A percentile compares a stretch with the other conserved stretches of the same genome.
Evolutionary conservation across 2,113 vertebrate genomes (phyloP).

Genomic region (Theristicus caerulescens): DNA sequence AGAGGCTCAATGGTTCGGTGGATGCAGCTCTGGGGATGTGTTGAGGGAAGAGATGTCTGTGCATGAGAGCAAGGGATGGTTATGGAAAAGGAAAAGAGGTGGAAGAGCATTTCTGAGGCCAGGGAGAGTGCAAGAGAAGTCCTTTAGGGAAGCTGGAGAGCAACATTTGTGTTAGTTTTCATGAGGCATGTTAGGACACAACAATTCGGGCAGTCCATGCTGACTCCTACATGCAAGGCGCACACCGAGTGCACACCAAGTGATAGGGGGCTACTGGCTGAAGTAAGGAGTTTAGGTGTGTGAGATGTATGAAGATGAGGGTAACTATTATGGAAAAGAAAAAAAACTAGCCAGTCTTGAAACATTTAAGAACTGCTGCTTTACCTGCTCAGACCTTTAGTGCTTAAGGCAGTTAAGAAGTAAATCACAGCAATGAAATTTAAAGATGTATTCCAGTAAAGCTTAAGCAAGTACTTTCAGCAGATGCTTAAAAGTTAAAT

Average conservation of each 20-base stretch:
- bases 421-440: constrained; percentile 2
- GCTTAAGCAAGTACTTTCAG: not conserved
- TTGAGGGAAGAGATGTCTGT: not conserved
- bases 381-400: not conserved
- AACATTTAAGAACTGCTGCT: not conserved
- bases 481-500: not conserved
- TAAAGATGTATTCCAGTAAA: not conserved
- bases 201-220: too few species aligned
- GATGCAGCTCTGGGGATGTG: not conserved
- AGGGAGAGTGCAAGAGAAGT: not conserved
- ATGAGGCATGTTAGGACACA: not conserved
- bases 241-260: rapidly evolving
- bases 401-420: not conserved
- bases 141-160: not conserved
- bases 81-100: not conserved
- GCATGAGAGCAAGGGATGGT: not conserved
- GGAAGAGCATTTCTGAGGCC: not conserved
- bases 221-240: too few species aligned
- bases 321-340: not conserved
- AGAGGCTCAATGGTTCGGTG: not conserved
- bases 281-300: not conserved
- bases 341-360: not conserved
- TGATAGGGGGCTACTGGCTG: not conserved
- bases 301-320: not conserved
- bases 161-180: not conserved